These are phyloP conservation scores for Bothrops alternatus DNA, from an alignment of 2,797 vertebrate genomes.

Conservation along the genomic window DNA sequence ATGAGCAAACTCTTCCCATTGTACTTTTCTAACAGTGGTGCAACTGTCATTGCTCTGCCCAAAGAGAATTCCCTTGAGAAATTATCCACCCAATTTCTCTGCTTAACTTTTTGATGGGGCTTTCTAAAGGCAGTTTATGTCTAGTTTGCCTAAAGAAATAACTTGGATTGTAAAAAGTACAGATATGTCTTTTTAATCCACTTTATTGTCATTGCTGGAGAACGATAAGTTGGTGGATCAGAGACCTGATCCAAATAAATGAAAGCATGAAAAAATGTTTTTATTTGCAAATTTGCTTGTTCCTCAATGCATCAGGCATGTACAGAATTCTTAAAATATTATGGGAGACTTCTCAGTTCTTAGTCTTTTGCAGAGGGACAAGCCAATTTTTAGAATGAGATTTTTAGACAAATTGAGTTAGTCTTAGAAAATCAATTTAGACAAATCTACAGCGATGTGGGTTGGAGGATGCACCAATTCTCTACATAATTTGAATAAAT, in stretches of 20 bases:
- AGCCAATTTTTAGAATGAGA: slow-evolving; percentile 54
- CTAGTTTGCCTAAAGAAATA: neutral
- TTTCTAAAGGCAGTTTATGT: neutral
- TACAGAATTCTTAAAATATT: slow-evolving; percentile 22
- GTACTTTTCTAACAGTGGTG: neutral
- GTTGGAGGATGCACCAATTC: slow-evolving; percentile 66
- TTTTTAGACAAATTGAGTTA: slow-evolving; percentile 67
- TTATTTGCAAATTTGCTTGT: slow-evolving; percentile 15
- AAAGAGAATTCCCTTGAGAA: neutral
- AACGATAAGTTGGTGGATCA: slow-evolving; percentile 1
- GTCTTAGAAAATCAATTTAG: slow-evolving; percentile 70
- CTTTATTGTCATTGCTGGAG: slow-evolving; percentile 21
- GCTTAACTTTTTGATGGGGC: neutral
- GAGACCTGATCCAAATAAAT: slow-evolving; percentile 20
- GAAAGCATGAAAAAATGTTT: slow-evolving; percentile 18
- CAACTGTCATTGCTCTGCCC: neutral
- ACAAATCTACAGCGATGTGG: slow-evolving; percentile 59
- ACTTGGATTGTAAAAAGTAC: neutral
- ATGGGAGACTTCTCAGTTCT: neutral
- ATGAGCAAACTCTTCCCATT: neutral
- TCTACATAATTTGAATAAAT: slow-evolving; percentile 70
- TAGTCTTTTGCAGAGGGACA: slow-evolving; percentile 41
- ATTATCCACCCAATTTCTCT: neutral
- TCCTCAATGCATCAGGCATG: slow-evolving; percentile 19
- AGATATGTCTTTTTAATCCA: neutral